Percentiles rank a stretch among this genome's conserved stretches.
phyloP scores from a whole-genome alignment of 2,888 invertebrate genomes.

The Formica aserva region DNA sequence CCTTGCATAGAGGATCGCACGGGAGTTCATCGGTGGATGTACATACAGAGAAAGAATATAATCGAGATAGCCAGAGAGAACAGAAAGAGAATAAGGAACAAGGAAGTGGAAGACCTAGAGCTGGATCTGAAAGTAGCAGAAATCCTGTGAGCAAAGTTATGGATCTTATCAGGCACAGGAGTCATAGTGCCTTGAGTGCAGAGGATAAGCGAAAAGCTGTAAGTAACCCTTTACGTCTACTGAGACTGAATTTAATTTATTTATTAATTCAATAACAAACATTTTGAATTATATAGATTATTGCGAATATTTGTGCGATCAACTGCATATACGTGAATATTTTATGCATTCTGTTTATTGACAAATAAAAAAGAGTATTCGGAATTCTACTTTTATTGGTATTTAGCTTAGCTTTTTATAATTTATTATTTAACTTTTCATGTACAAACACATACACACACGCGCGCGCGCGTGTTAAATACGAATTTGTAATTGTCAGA shows the following conservation, averaged over 20 bases:
- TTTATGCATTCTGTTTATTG: not conserved
- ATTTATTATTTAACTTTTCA: not conserved
- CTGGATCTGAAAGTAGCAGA: constrained; percentile 87
- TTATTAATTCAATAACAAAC: not conserved
- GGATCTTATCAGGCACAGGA: constrained; percentile 94
- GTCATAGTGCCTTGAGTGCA: constrained; percentile 90
- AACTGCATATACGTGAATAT: not conserved
- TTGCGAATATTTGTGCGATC: not conserved
- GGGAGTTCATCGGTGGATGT: constrained; percentile 82
- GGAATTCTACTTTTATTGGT: not conserved
- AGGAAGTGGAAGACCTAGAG: constrained; percentile 77
- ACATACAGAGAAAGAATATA: constrained; percentile 79
- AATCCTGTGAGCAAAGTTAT: constrained; percentile 96
- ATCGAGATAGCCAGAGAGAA: constrained; percentile 74
- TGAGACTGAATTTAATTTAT: not conserved
- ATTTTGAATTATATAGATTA: not conserved
- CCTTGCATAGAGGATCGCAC: constrained; percentile 81
- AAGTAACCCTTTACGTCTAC: constrained; percentile 81
- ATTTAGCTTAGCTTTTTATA: not conserved
- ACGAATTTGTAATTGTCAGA: not conserved
- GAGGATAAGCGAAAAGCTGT: constrained; percentile 91
- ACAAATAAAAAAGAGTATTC: not conserved
- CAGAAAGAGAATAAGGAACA: constrained; percentile 76
- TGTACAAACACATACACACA: not conserved
- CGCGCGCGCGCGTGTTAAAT: not conserved